Percentiles rank a stretch among this genome's conserved stretches.
Evolutionary conservation across 2,888 invertebrate genomes (phyloP).

Genomic region (Pseudococcus longispinus): DNA sequence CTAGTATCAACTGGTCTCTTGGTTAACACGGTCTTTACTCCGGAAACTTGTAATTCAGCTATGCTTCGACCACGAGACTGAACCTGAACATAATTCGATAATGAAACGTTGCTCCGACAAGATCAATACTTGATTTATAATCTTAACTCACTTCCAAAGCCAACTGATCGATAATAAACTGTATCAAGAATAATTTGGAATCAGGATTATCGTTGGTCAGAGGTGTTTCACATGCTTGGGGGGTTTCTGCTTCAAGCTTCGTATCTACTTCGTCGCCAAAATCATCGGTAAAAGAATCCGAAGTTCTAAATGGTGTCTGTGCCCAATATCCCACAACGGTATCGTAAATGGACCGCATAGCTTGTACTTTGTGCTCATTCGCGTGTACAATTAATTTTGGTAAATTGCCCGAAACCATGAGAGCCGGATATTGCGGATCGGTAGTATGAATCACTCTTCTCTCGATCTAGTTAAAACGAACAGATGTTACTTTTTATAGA

Average conservation of each 20-base stretch:
- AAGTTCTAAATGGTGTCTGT: slow-evolving; percentile 50
- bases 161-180: slow-evolving; percentile 87
- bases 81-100: slow-evolving; percentile 65
- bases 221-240: background rate
- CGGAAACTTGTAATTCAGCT: slow-evolving; percentile 90
- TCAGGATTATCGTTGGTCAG: slow-evolving; percentile 33
- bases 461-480: slow-evolving; percentile 69
- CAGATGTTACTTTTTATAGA: background rate
- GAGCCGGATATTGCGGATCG: slow-evolving; percentile 86
- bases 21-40: slow-evolving; percentile 79
- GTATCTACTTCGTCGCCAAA: slow-evolving; percentile 66
- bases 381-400: slow-evolving; percentile 88
- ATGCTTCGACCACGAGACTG: slow-evolving; percentile 87
- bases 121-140: background rate
- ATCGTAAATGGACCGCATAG: slow-evolving; percentile 68
- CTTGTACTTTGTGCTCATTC: slow-evolving; percentile 85
- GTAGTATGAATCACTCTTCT: slow-evolving; percentile 80
- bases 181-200: slow-evolving; percentile 76
- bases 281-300: slow-evolving; percentile 62
- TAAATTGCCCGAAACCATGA: slow-evolving; percentile 82
- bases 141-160: slow-evolving; percentile 73
- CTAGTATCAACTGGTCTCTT: slow-evolving; percentile 78
- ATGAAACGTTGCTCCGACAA: background rate
- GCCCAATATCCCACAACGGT: slow-evolving; percentile 52
- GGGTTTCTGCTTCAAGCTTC: background rate